Percentiles rank a stretch among this genome's conserved stretches.
Evolutionary conservation across 2,113 vertebrate species (phyloP).

Genomic region (Bombycilla garrulus): DNA sequence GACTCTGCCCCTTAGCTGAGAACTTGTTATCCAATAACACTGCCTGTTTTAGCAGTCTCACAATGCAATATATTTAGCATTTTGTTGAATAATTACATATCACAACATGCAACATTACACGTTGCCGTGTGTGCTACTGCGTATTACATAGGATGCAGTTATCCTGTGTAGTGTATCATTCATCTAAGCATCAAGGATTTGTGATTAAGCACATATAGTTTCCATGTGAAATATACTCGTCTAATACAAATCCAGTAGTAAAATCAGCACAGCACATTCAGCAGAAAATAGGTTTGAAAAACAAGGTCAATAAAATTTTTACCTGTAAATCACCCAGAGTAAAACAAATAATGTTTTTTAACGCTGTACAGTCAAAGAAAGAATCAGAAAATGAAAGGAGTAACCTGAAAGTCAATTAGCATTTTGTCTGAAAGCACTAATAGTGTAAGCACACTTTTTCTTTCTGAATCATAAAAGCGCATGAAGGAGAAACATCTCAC

Average conservation of each 20-base stretch:
- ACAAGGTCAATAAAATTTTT: neutral
- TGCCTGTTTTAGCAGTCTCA: neutral
- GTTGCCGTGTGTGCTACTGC: neutral
- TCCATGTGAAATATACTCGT: neutral
- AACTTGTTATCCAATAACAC: neutral
- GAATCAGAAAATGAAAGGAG: neutral
- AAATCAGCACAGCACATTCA: neutral
- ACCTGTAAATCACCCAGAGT: neutral
- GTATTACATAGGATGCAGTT: neutral
- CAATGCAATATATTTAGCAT: neutral
- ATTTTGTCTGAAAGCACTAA: neutral
- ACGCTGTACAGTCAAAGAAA: neutral
- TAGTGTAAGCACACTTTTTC: neutral
- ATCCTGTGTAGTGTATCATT: neutral
- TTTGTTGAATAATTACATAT: neutral
- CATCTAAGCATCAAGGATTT: neutral
- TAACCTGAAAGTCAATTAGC: neutral
- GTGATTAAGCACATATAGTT: neutral
- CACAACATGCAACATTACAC: neutral
- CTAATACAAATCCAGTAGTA: neutral
- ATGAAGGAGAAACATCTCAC: neutral
- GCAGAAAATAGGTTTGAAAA: neutral
- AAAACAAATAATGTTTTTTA: neutral
- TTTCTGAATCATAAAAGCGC: neutral
- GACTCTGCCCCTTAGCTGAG: neutral